These are phyloP conservation scores for Drosophila trapezifrons DNA, from an alignment of 1,140 invertebrate species.

Conservation along the genomic window DNA sequence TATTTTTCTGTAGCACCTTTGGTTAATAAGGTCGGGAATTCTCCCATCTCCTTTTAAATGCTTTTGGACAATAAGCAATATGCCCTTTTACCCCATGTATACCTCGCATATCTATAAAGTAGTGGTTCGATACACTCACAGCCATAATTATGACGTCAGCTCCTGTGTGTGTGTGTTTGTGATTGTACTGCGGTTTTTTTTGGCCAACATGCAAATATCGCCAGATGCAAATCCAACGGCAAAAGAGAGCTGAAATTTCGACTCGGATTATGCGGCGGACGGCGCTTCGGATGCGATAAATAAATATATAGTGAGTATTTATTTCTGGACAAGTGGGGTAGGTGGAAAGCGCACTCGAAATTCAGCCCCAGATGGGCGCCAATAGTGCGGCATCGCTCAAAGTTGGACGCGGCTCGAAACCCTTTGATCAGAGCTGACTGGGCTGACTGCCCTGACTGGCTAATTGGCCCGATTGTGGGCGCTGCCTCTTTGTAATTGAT, in stretches of 20 bases:
- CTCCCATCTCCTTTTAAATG: too few relatives aligned
- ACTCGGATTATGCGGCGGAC: slow-evolving; percentile 36
- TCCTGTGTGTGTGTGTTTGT: slow-evolving; percentile 5
- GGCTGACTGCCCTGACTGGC: slow-evolving; percentile 61
- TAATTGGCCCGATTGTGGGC: slow-evolving; percentile 67
- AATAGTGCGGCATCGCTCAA: slow-evolving; percentile 59
- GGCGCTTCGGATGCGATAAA: slow-evolving; percentile 16
- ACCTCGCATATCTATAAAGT: slow-evolving; percentile 41
- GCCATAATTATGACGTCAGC: slow-evolving; percentile 68
- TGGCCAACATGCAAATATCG: slow-evolving; percentile 48
- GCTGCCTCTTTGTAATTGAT: slow-evolving; percentile 79
- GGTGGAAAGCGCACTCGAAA: background rate
- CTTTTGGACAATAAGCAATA: background rate
- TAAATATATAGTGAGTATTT: slow-evolving; percentile 5
- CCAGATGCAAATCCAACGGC: slow-evolving; percentile 55
- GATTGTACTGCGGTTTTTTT: slow-evolving; percentile 24
- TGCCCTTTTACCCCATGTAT: background rate
- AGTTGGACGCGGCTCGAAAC: slow-evolving; percentile 34
- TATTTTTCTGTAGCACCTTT: too few relatives aligned
- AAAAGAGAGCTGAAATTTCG: background rate
- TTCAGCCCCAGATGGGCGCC: slow-evolving; percentile 48
- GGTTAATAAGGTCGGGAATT: too few relatives aligned
- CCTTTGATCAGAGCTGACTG: slow-evolving; percentile 64
- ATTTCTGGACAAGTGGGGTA: background rate
- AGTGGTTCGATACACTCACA: slow-evolving; percentile 37